A percentile compares a stretch with the other conserved stretches of the same genome.
Evolutionary conservation across 1,140 invertebrate species (phyloP).

Genomic region (Drosophila sucinea): DNA sequence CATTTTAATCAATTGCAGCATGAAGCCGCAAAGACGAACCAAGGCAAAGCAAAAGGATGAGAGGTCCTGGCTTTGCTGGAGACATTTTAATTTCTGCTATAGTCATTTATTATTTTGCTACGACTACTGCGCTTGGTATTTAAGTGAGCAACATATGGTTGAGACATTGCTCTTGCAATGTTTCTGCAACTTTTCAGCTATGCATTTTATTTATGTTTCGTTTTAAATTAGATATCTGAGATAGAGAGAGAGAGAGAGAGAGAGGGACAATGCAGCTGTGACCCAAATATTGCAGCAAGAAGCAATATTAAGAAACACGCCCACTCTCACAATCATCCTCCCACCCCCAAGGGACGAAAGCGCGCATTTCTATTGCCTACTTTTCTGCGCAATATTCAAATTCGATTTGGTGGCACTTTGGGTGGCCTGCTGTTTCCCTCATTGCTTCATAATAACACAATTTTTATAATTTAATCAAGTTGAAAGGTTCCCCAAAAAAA

Average conservation of each 20-base stretch:
- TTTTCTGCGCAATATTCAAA: slow-evolving; percentile 40
- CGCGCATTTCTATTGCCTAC: slow-evolving; percentile 29
- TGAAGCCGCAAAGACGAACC: slow-evolving; percentile 11
- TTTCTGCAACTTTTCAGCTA: slow-evolving; percentile 35
- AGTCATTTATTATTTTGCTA: slow-evolving; percentile 54
- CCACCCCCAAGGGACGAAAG: no score
- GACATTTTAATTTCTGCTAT: slow-evolving; percentile 58
- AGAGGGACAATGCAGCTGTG: slow-evolving; percentile 56
- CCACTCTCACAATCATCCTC: no score
- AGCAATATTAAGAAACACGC: no score
- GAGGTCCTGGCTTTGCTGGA: slow-evolving; percentile 15
- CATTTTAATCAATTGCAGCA: slow-evolving; percentile 62
- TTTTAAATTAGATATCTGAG: not conserved
- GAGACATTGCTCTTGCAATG: not conserved
- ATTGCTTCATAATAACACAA: slow-evolving; percentile 66
- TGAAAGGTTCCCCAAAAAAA: slow-evolving; percentile 43
- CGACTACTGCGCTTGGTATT: slow-evolving; percentile 28
- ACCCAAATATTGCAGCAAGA: slow-evolving; percentile 54
- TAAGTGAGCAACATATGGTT: slow-evolving; percentile 46
- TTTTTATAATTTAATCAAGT: slow-evolving; percentile 80
- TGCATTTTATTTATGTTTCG: slow-evolving; percentile 60
- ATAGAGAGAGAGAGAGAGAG: not conserved
- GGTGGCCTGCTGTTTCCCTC: no score
- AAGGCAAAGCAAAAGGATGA: slow-evolving; percentile 10
- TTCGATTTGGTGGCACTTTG: slow-evolving; percentile 15